Conservation (phyloP, 2,797 vertebrate genomes). For the Limnodromus scolopaceus region DNA sequence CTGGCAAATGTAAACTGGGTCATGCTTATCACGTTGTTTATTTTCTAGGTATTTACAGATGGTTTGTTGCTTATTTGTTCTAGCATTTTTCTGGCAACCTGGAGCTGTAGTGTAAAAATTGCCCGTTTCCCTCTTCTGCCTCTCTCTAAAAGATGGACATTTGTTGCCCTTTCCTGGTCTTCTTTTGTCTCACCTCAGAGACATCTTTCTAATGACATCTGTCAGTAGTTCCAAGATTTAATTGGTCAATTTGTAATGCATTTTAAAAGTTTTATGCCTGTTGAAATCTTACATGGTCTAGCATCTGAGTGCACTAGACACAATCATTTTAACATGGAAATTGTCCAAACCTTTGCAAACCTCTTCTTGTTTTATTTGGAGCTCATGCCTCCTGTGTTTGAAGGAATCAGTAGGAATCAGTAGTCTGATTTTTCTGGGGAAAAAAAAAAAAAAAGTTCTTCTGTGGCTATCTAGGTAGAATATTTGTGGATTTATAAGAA, state of each 20-base stretch:
- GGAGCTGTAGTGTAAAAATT: neutral
- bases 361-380: neutral
- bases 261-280: neutral
- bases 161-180: neutral
- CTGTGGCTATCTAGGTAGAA: neutral
- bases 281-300: neutral
- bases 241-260: neutral
- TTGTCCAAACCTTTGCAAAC: neutral
- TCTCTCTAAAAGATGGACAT: neutral
- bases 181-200: neutral
- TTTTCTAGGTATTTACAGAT: slow-evolving; percentile 69
- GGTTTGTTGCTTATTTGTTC: slow-evolving; percentile 54
- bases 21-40: slow-evolving; percentile 37
- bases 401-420: neutral
- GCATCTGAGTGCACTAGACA: neutral
- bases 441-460: neutral
- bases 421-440: neutral
- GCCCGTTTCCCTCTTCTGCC: neutral
- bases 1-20: slow-evolving; percentile 47
- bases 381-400: neutral
- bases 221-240: neutral
- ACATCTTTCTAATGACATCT: neutral
- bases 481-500: neutral
- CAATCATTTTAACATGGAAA: neutral
- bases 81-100: slow-evolving; percentile 20